Evolutionary conservation across 1,140 invertebrate genomes (phyloP).

Genomic region (Theocolax elegans): DNA sequence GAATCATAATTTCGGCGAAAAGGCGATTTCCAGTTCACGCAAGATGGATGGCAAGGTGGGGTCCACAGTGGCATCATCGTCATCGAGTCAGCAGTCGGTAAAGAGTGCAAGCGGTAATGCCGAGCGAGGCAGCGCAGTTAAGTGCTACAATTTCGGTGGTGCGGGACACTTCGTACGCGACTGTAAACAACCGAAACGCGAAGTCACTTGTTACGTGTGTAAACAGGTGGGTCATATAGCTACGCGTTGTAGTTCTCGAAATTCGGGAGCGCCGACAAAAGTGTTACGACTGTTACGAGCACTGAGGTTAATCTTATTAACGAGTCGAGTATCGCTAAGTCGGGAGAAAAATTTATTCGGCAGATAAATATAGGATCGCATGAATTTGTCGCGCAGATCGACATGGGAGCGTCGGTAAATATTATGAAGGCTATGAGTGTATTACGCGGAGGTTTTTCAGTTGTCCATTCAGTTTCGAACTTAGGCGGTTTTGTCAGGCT

Average conservation of each 20-base stretch:
- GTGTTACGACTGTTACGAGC: slow-evolving; percentile 1
- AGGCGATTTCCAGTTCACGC: too few species aligned
- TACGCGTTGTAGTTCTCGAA: slow-evolving; percentile 13
- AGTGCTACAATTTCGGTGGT: slow-evolving; percentile 21
- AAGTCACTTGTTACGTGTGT: slow-evolving; percentile 13
- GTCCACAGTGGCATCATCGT: too few species aligned
- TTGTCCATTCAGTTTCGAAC: neutral
- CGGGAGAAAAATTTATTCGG: slow-evolving; percentile 29
- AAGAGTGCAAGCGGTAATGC: too few species aligned
- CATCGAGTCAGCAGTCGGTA: too few species aligned
- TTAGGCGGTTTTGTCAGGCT: slow-evolving; percentile 33
- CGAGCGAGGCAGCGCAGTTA: neutral
- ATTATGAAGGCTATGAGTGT: slow-evolving; percentile 42
- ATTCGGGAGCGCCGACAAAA: too few species aligned
- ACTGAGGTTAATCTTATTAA: slow-evolving; percentile 12
- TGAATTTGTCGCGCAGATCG: too few species aligned
- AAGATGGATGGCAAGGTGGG: too few species aligned
- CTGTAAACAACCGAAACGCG: slow-evolving; percentile 13
- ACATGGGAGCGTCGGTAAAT: slow-evolving; percentile 38
- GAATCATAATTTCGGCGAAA: too few species aligned
- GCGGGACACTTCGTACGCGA: slow-evolving; percentile 21
- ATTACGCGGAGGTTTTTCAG: slow-evolving; percentile 18
- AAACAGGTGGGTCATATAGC: slow-evolving; percentile 23
- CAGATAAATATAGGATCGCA: slow-evolving; percentile 8
- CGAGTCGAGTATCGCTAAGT: neutral